These are phyloP conservation scores for Symphodus melops DNA, from an alignment of 2,113 vertebrate species.

Conservation along the genomic window DNA sequence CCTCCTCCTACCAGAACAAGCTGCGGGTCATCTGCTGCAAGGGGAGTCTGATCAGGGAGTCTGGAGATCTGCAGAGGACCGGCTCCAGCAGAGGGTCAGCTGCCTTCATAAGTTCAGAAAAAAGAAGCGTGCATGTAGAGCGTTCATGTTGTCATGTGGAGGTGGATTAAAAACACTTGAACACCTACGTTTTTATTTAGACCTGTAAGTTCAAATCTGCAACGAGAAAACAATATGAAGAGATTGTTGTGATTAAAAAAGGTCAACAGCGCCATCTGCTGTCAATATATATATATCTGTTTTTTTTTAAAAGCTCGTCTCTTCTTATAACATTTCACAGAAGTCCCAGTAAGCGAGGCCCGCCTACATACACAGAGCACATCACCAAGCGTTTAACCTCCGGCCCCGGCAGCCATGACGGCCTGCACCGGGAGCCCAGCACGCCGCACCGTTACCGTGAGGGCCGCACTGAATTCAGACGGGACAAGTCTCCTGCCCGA, in stretches of 20 bases:
- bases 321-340: slow-evolving; percentile 58
- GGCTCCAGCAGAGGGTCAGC: slow-evolving; percentile 80
- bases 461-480: slow-evolving; percentile 93
- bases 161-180: slow-evolving; percentile 15
- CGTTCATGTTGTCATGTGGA: not conserved
- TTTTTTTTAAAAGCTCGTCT: not conserved
- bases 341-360: slow-evolving; percentile 97
- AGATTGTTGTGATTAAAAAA: not conserved
- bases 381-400: slow-evolving; percentile 95
- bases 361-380: slow-evolving; percentile 98
- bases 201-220: not conserved
- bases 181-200: not conserved
- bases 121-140: not conserved
- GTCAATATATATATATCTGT: not conserved
- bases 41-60: slow-evolving; percentile 95
- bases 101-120: not conserved
- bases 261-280: slow-evolving; percentile 50
- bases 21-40: slow-evolving; percentile 98
- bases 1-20: slow-evolving; percentile 99
- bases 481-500: slow-evolving; percentile 96
- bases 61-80: slow-evolving; percentile 91
- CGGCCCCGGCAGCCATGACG: slow-evolving; percentile 90
- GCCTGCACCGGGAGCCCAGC: slow-evolving; percentile 94
- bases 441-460: slow-evolving; percentile 97
- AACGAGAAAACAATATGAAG: not conserved